Evolutionary conservation across 2,888 invertebrate species (phyloP).

Genomic region (Syritta pipiens): DNA sequence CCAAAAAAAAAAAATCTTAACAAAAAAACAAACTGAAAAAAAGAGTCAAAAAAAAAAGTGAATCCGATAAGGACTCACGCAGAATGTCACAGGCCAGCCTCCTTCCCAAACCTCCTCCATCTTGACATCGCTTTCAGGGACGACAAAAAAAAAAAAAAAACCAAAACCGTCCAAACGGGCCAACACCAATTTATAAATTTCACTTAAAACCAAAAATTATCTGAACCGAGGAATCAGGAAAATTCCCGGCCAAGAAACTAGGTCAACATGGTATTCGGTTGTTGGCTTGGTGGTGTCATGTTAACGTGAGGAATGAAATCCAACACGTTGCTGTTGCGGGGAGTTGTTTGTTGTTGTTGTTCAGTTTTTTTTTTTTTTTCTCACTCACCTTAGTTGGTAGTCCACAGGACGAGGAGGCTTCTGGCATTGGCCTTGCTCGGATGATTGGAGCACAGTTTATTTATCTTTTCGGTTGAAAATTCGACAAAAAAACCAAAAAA

Average conservation of each 20-base stretch:
- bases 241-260: slow-evolving; percentile 50
- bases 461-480: slow-evolving; percentile 25
- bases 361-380: not conserved
- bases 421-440: slow-evolving; percentile 58
- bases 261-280: slow-evolving; percentile 60
- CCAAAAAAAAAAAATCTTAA: slow-evolving; percentile 11
- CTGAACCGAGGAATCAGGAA: slow-evolving; percentile 56
- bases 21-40: slow-evolving; percentile 1
- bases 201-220: slow-evolving; percentile 57
- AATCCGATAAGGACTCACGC: slow-evolving; percentile 54
- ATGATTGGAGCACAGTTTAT: slow-evolving; percentile 26
- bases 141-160: slow-evolving; percentile 4
- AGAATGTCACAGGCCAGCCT: slow-evolving; percentile 51
- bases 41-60: slow-evolving; percentile 29
- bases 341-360: not conserved
- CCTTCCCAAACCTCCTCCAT: too few relatives aligned
- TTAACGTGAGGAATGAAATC: slow-evolving; percentile 68
- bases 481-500: too few relatives aligned
- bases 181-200: slow-evolving; percentile 63
- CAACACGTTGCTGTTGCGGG: slow-evolving; percentile 55
- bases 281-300: slow-evolving; percentile 58
- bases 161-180: not conserved
- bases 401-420: slow-evolving; percentile 36
- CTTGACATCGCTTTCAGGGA: not conserved
- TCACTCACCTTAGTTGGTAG: not conserved